Base-by-base conservation (phyloP, 2,797 vertebrate genomes). In the Schizopygopsis malacanthus region DNA sequence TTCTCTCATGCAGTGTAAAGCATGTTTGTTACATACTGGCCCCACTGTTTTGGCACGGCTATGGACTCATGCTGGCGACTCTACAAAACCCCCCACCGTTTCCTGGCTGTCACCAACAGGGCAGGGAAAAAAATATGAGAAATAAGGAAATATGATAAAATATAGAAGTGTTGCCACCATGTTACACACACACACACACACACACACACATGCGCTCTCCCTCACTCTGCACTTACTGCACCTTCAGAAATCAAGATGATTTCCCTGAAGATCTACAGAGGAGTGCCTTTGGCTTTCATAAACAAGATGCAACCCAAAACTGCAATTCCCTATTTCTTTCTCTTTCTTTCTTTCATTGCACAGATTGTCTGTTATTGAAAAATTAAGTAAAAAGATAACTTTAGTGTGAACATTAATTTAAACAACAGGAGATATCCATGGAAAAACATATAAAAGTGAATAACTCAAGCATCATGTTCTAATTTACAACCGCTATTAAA, bases 41-140 rank as follows among this genome's bases (percentile, higher is more conserved):
- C 85, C 86, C 85, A 84, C 83, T 85, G 84, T 80, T 81, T 84
- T 91, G 90, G 89, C 90, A 89, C 84, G 85, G 52, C 72, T 83
- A n/a, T 79, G 77, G 81, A 76, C 86, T 87, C 82, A 88, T 79
- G 78, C 86, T 89, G 87, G 90, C 82, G n/a, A 84, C 47, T 84
- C 81, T 88, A 89, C 87, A 89, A 89, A 90, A 79, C 83, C 82
- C 89, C 89, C 90, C 81, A 89, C 90, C 88, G 86, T 87, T 84
- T 88, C 75, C 83, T 91, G 86, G 89, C 86, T 85, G 80, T 90
- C 88, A 86, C 89, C 86, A 87, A 89, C 89, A 89, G 86, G 61
- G 85, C 82, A 88, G 85, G 65, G 37, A 13, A 28, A 86, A 89
- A 87, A 87, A 83, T 25, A 88, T 81, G 70, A 82, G 71, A 89